Evolutionary conservation across 2,888 invertebrate genomes (phyloP).

Genomic region (Rapana venosa): DNA sequence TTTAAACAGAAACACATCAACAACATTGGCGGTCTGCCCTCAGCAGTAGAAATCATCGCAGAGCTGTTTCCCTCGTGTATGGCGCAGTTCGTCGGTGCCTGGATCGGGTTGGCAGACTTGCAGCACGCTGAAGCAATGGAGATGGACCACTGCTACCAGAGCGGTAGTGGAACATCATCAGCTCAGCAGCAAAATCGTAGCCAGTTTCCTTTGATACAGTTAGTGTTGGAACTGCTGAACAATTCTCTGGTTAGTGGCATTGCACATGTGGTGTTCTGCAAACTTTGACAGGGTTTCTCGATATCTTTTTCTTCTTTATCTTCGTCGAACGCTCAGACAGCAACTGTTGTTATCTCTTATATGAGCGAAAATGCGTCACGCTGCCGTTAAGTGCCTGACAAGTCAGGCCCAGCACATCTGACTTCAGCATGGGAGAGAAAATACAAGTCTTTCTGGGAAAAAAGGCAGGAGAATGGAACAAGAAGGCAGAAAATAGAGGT

Average conservation of each 20-base stretch:
- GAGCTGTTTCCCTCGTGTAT: constrained; percentile 66
- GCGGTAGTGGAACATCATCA: too few species aligned
- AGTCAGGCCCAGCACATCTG: too few species aligned
- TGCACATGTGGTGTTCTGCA: constrained; percentile 69
- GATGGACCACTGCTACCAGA: constrained; percentile 52
- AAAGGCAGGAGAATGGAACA: too few species aligned
- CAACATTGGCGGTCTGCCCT: constrained; percentile 64
- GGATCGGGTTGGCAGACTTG: constrained; percentile 55
- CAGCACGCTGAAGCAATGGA: constrained; percentile 20
- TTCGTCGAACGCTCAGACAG: background rate
- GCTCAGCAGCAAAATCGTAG: background rate
- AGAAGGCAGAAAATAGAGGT: too few species aligned
- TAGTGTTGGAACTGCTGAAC: constrained; percentile 71
- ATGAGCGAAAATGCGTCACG: too few species aligned
- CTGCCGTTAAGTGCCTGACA: too few species aligned
- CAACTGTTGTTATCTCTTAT: background rate
- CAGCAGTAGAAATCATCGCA: constrained; percentile 59
- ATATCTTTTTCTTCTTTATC: background rate
- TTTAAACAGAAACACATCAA: constrained; percentile 66
- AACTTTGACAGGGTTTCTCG: constrained; percentile 46
- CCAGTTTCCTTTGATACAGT: constrained; percentile 60
- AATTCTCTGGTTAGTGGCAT: constrained; percentile 68
- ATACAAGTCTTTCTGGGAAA: too few species aligned
- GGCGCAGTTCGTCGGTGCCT: constrained; percentile 59
- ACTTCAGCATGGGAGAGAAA: background rate